Conservation (phyloP, 2,797 vertebrate genomes). For the Falco rusticolus region DNA sequence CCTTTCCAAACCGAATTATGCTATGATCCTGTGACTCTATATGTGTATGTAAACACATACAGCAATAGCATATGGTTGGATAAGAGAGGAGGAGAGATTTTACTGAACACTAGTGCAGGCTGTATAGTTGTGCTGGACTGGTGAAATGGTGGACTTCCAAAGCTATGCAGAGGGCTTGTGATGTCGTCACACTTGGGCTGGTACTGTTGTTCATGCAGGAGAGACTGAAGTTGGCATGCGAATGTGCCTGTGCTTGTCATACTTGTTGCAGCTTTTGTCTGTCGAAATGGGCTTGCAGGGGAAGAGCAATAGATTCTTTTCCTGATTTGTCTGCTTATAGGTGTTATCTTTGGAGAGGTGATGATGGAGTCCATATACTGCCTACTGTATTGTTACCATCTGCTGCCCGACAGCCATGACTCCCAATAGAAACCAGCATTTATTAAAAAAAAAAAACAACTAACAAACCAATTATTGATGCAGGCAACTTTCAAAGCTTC, state of each 20-base stretch:
- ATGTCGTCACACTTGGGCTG: not conserved
- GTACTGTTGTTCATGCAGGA: not conserved
- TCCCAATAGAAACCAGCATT: not conserved
- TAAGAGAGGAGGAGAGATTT: not conserved
- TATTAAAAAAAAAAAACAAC: not conserved
- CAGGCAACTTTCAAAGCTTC: not conserved
- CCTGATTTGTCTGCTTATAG: not conserved
- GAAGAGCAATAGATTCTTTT: not conserved
- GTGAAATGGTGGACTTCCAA: not conserved
- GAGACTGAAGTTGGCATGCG: not conserved
- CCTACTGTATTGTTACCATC: not conserved
- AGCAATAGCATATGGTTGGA: not conserved
- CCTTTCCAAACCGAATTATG: not conserved
- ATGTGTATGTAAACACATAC: not conserved
- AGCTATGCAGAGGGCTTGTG: not conserved
- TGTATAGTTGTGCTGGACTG: not conserved
- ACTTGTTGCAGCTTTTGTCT: not conserved
- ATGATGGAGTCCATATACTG: not conserved
- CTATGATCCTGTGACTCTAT: not conserved
- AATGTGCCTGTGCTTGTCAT: conserved; percentile 9
- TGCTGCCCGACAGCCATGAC: not conserved
- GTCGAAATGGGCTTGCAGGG: not conserved
- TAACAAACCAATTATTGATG: not conserved
- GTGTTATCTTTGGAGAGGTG: not conserved
- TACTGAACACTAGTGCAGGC: not conserved